Conservation (phyloP, 92 coral and sea anemone genomes). For the Bergia sp. region DNA sequence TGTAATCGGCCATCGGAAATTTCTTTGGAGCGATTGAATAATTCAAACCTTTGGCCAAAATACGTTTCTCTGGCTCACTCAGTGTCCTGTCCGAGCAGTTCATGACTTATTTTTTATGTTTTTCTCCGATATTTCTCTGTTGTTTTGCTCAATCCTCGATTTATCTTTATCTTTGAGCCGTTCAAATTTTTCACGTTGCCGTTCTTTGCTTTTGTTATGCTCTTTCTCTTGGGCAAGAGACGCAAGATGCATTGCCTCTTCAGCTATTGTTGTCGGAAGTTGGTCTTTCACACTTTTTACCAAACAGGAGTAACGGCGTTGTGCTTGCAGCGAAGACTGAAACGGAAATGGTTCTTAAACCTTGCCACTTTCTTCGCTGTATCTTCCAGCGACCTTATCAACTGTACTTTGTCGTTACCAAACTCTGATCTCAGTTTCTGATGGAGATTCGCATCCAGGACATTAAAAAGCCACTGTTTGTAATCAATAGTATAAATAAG, state of each 20-base stretch:
- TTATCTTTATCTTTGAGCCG: background rate
- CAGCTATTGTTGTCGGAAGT: background rate
- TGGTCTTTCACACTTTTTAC: background rate
- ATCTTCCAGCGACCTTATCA: background rate
- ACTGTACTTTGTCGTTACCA: background rate
- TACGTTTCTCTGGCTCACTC: constrained; percentile 9
- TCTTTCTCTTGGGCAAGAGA: background rate
- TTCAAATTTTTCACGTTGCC: constrained; percentile 11
- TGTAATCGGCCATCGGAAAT: constrained; percentile 27
- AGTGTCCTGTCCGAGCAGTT: background rate
- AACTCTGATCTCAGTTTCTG: constrained; percentile 1
- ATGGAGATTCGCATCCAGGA: background rate
- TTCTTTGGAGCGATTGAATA: background rate
- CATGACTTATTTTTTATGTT: background rate
- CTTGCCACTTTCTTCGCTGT: background rate
- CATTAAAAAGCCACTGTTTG: background rate
- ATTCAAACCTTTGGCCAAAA: constrained; percentile 35
- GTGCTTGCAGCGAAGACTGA: constrained; percentile 1
- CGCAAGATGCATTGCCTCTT: background rate
- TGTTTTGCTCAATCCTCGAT: constrained; percentile 3
- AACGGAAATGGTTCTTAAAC: background rate
- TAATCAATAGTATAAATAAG: background rate
- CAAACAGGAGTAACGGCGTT: background rate
- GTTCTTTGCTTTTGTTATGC: background rate
- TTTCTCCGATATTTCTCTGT: constrained; percentile 9